Evolutionary conservation across 2,888 invertebrate genomes (phyloP), one percentile per base, ranked within the genome.

Genomic region (Plagiodera versicolora): DNA sequence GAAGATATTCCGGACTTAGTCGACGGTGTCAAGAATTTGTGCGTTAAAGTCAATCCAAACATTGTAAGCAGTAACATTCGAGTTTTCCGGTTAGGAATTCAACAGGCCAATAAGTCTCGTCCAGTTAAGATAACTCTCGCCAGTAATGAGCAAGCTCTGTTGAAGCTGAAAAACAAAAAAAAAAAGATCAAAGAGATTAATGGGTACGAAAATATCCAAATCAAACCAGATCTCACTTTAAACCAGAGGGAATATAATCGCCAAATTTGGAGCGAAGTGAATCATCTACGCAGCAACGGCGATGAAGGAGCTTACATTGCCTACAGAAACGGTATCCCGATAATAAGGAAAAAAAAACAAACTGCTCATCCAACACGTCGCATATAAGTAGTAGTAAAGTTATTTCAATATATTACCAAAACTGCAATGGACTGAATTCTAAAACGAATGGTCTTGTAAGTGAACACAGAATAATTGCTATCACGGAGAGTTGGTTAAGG

Each of bases 401-500:
- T 11, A 39, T 11, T 1, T 39, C 39, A 39, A 39, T 39, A n/a
- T 39, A 39, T 11, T 39, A 39, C 14, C 39, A 39, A 39, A 46
- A 46, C 14, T 46, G 46, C 46, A 20, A 46, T 46, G 46, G 46
- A 19, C 46, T 46, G 11, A 46, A 46, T 20, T 46, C 18, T 10
- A 46, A 46, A 46, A 20, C 46, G 14, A 39, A 14, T 46, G 46
- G 5, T 18, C 46, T 46, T 4, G 18, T 16, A n/a, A 46, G 46
- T 46, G 46, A 46, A 19, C 46, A 46, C 19, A 46, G 14, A 46
- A 46, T 46, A 9, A 46, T 46, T 18, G 46, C 18, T 18, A 46
- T 46, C n/a, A 46, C 46, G n/a, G 46, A 46, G 19, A 20, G 18
- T n/a, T 46, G 46, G 46, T 46, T 46, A 18, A 39, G 14, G 39